These are phyloP conservation scores for Artibeus lituratus DNA, from an alignment of 2,797 vertebrate genomes.

Conservation along the genomic window DNA sequence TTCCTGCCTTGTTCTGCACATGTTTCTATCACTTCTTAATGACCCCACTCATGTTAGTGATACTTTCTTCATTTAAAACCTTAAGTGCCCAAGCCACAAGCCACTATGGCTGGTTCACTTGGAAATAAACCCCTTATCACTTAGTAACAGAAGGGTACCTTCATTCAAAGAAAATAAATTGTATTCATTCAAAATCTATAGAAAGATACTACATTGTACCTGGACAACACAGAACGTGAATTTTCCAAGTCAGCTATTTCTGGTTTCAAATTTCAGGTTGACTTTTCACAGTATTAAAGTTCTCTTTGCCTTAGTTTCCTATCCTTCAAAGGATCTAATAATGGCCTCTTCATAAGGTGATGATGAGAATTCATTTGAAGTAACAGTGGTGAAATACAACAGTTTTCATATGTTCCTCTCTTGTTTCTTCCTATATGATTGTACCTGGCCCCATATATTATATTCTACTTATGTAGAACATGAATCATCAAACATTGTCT, in stretches of 20 bases:
- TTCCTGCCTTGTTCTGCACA: background rate
- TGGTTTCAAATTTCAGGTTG: background rate
- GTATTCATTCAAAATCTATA: background rate
- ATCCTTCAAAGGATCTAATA: background rate
- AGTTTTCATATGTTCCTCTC: background rate
- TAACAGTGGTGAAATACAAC: background rate
- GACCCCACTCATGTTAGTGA: background rate
- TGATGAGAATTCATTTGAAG: background rate
- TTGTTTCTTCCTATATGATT: background rate
- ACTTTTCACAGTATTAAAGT: background rate
- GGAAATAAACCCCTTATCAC: background rate
- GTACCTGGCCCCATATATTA: background rate
- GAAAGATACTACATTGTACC: background rate
- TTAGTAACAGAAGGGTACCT: background rate
- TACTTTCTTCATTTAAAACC: background rate
- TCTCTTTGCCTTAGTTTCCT: background rate
- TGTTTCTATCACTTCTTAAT: background rate
- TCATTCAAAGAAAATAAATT: background rate
- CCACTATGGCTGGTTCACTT: background rate
- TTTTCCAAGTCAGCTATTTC: background rate
- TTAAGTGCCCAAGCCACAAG: background rate
- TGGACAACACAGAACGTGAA: background rate
- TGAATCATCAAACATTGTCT: constrained; percentile 5
- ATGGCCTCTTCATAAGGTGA: background rate
- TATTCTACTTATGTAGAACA: background rate